Conservation (phyloP, 1,140 invertebrate genomes). For the Neomicropteryx cornuta region DNA sequence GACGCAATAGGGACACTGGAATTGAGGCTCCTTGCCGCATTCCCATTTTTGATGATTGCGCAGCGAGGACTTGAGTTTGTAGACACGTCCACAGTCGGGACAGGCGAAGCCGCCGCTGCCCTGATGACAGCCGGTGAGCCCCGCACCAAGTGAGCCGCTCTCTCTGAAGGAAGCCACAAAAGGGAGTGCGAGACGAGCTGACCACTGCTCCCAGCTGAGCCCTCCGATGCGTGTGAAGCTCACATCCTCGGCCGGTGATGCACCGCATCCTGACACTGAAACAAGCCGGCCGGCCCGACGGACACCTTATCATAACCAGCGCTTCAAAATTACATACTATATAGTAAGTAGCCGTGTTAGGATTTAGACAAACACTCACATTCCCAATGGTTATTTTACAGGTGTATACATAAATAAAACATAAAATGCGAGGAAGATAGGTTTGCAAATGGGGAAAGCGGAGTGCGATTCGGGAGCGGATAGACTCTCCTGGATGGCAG, state of each 20-base stretch:
- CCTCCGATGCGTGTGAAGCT: constrained; percentile 54
- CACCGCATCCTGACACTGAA: not conserved
- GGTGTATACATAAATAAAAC: no score
- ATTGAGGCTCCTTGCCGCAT: constrained; percentile 74
- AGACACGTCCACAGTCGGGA: constrained; percentile 66
- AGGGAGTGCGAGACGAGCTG: constrained; percentile 44
- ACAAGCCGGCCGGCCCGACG: no score
- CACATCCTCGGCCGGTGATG: constrained; percentile 40
- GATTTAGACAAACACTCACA: no score
- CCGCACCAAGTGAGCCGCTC: constrained; percentile 22
- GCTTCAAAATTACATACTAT: no score
- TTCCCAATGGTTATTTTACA: no score
- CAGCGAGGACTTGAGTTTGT: constrained; percentile 74
- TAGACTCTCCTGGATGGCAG: no score
- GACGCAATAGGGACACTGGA: constrained; percentile 70
- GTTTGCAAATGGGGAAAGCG: no score
- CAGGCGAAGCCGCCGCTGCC: constrained; percentile 55
- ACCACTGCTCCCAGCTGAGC: constrained; percentile 55
- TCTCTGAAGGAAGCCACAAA: constrained; percentile 36
- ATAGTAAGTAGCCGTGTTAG: no score
- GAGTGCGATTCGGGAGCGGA: no score
- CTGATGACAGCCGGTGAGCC: constrained; percentile 26
- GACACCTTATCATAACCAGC: no score
- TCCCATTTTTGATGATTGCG: constrained; percentile 82
- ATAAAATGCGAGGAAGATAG: no score